phyloP scores from a whole-genome alignment of 2,113 vertebrate species.

The Holacanthus passer region DNA sequence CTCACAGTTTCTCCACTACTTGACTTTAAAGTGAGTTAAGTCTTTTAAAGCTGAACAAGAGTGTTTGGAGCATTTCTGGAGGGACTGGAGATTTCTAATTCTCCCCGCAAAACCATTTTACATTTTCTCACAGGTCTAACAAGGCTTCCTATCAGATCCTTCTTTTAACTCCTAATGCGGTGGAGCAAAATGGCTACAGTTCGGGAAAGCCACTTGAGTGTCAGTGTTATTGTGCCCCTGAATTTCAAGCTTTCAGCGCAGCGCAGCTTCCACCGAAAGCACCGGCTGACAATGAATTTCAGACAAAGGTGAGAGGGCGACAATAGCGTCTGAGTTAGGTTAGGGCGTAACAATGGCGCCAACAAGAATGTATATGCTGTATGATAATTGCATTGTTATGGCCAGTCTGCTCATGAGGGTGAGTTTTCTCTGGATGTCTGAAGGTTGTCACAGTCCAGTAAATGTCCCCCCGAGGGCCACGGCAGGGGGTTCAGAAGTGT shows the following conservation, averaged over 20 bases:
- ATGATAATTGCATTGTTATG: slow-evolving; percentile 74
- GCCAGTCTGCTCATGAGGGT: slow-evolving; percentile 43
- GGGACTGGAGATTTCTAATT: slow-evolving; percentile 43
- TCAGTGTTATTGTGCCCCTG: slow-evolving; percentile 61
- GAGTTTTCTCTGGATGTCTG: slow-evolving; percentile 63
- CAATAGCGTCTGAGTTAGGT: slow-evolving; percentile 66
- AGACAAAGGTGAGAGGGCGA: slow-evolving; percentile 74
- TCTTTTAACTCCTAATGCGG: slow-evolving; percentile 57
- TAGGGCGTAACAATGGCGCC: slow-evolving; percentile 59
- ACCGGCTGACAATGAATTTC: slow-evolving; percentile 54
- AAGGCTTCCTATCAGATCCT: slow-evolving; percentile 24
- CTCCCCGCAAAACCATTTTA: slow-evolving; percentile 57
- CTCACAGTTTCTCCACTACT: slow-evolving; percentile 38
- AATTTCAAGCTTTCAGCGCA: slow-evolving; percentile 63
- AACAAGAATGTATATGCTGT: slow-evolving; percentile 66
- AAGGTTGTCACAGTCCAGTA: slow-evolving; percentile 70
- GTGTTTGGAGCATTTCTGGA: slow-evolving; percentile 37
- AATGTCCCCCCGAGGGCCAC: slow-evolving; percentile 56
- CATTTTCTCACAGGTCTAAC: slow-evolving; percentile 68
- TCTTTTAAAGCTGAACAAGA: slow-evolving; percentile 56
- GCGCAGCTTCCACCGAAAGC: slow-evolving; percentile 52
- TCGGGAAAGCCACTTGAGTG: slow-evolving; percentile 58
- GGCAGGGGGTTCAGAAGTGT: slow-evolving; percentile 53
- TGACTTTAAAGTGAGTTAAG: slow-evolving; percentile 56
- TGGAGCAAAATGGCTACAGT: slow-evolving; percentile 51